Evolutionary conservation across 1,140 invertebrate genomes (phyloP), one percentile per base, ranked within the genome.

Genomic region (Cotesia vestalis): DNA sequence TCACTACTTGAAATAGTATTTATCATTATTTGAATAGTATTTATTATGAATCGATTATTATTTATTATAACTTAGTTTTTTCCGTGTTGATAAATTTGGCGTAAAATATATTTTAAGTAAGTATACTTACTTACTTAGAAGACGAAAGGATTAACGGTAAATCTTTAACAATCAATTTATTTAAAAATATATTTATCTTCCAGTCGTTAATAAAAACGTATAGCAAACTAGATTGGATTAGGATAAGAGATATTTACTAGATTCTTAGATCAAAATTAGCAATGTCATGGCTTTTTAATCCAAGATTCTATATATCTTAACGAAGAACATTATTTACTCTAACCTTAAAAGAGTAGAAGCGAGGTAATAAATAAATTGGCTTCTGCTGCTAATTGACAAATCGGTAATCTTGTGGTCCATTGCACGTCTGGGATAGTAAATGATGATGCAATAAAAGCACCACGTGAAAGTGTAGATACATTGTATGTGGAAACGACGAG

Each of bases 361-460:
- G 11, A 9, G 60, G 70, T 62, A 70, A 78, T 78, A 78, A 78
- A 78, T 78, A 78, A 78, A 78, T 78, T 76, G 76, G 72, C 61
- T 57, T 36, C 59, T n/a, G 52, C 27, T 68, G 69, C 74, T 78
- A 78, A 78, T 78, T 78, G 76, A 78, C 76, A 78, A 78, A 76
- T 78, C 73, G 73, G 76, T 73, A 78, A 78, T 78, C 73, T 73
- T 67, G 72, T 66, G 71, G 70, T 71, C 64, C 71, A 62, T 74
- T 76, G 52, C 63, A 68, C 36, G 51, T 61, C 62, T 34, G 59
- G 64, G 73, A 78, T 76, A 68, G 75, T 78, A 69, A 78, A 67
- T 69, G 68, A 78, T 78, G 73, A 74, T 57, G 71, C 73, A 78
- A 78, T 78, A 78, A 78, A 75, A 72, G 60, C 36, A 67, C 52